A percentile compares a stretch with the other conserved stretches of the same genome.
These are phyloP conservation scores for Pseudopodoces humilis DNA, from an alignment of 2,113 vertebrate genomes.

Conservation along the genomic window DNA sequence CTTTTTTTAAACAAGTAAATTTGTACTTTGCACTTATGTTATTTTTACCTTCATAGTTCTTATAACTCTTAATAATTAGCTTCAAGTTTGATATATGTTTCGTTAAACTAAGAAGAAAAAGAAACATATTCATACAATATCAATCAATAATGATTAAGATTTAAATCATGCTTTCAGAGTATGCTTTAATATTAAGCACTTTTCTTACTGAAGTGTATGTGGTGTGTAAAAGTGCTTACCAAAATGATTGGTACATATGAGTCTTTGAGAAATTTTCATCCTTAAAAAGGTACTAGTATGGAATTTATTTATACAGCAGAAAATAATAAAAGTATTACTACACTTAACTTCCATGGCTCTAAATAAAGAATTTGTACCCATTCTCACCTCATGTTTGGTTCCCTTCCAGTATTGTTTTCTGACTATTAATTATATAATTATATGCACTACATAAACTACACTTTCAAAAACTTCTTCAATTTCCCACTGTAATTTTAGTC, in stretches of 20 bases:
- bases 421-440: background rate
- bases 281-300: background rate
- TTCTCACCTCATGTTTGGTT: background rate
- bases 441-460: background rate
- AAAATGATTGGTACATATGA: background rate
- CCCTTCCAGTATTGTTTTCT: background rate
- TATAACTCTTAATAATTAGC: background rate
- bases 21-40: background rate
- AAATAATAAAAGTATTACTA: background rate
- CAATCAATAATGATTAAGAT: background rate
- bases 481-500: conserved; percentile 12
- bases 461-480: background rate
- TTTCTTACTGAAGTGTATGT: background rate
- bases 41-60: background rate
- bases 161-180: background rate
- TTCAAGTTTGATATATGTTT: background rate
- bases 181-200: background rate
- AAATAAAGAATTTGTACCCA: background rate
- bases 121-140: background rate
- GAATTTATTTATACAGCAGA: background rate
- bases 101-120: background rate
- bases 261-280: background rate
- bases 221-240: background rate
- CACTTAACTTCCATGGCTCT: background rate
- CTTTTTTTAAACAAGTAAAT: background rate